Conservation (phyloP, 2,888 invertebrate genomes). For the Sinohyriopsis cumingii region DNA sequence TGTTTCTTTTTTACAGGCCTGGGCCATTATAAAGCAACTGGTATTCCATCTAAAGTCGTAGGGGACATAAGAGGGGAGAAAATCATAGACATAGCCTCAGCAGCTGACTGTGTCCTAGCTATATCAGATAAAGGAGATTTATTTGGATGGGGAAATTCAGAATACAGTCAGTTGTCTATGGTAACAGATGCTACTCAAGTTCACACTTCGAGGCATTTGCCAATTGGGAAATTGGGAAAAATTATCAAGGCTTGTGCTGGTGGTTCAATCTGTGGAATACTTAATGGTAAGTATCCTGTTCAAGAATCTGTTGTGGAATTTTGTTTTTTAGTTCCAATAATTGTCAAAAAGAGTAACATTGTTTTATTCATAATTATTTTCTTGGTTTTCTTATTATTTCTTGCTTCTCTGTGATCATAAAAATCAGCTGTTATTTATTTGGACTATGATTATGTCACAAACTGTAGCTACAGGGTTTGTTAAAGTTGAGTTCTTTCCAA, state of each 20-base stretch:
- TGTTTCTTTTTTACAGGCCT: slow-evolving; percentile 54
- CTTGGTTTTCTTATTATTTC: too few species aligned
- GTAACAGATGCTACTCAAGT: slow-evolving; percentile 77
- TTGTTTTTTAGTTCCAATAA: background rate
- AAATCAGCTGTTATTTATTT: too few species aligned
- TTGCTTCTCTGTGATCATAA: too few species aligned
- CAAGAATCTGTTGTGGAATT: background rate
- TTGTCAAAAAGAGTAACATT: too few species aligned
- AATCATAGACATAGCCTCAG: slow-evolving; percentile 85
- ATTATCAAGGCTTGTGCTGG: slow-evolving; percentile 87
- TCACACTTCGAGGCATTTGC: slow-evolving; percentile 80
- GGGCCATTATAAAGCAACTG: slow-evolving; percentile 64
- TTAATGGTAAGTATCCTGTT: slow-evolving; percentile 80
- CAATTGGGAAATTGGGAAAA: slow-evolving; percentile 77
- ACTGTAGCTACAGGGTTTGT: too few species aligned
- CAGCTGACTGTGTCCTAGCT: slow-evolving; percentile 91
- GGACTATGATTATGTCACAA: too few species aligned
- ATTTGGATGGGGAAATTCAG: slow-evolving; percentile 98
- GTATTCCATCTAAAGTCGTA: slow-evolving; percentile 73
- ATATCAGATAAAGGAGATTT: slow-evolving; percentile 88
- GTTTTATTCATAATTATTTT: too few species aligned
- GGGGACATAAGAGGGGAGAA: slow-evolving; percentile 89
- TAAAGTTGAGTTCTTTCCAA: too few species aligned
- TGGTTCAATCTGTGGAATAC: slow-evolving; percentile 87
- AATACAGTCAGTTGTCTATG: slow-evolving; percentile 87